phyloP scores from a whole-genome alignment of 1,140 invertebrate genomes.

The Prorops nasuta region DNA sequence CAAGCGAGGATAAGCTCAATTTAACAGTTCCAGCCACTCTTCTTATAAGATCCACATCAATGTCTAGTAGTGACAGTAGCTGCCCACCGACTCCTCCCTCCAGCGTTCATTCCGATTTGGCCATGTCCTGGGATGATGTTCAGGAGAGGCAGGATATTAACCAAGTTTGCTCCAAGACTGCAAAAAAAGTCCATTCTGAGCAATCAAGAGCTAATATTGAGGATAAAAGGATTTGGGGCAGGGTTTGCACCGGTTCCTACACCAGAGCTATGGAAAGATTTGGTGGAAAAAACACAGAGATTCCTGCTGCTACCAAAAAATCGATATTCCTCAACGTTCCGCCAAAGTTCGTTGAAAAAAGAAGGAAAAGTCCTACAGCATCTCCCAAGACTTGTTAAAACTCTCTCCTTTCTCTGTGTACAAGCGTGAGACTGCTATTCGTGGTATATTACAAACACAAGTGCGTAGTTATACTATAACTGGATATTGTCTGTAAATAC shows the following conservation, averaged over 20 bases:
- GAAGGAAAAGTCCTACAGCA: constrained; percentile 49
- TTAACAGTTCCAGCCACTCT: constrained; percentile 34
- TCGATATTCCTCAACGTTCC: constrained; percentile 12
- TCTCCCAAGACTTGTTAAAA: too few species aligned
- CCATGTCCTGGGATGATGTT: constrained; percentile 45
- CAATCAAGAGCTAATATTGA: constrained; percentile 23
- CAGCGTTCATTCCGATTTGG: constrained; percentile 37
- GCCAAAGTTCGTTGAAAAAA: constrained; percentile 38
- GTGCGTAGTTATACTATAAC: too few species aligned
- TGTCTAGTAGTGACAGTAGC: constrained; percentile 41
- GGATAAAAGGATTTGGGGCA: constrained; percentile 44
- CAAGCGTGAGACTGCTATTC: too few species aligned
- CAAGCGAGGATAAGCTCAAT: constrained; percentile 19
- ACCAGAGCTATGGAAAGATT: constrained; percentile 57
- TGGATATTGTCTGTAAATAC: too few species aligned
- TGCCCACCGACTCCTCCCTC: constrained; percentile 32
- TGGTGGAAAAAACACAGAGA: constrained; percentile 31
- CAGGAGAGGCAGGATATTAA: constrained; percentile 21
- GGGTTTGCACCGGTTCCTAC: constrained; percentile 56
- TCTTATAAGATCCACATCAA: constrained; percentile 39
- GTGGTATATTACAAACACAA: too few species aligned
- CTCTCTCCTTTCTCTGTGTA: too few species aligned
- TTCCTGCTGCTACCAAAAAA: constrained; percentile 26
- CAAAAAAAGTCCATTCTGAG: constrained; percentile 21
- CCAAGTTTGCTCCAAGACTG: constrained; percentile 16